Evolutionary conservation across 2,797 vertebrate genomes (phyloP), one percentile per base, ranked within the genome.

Genomic region (Moxostoma hubbsi): DNA sequence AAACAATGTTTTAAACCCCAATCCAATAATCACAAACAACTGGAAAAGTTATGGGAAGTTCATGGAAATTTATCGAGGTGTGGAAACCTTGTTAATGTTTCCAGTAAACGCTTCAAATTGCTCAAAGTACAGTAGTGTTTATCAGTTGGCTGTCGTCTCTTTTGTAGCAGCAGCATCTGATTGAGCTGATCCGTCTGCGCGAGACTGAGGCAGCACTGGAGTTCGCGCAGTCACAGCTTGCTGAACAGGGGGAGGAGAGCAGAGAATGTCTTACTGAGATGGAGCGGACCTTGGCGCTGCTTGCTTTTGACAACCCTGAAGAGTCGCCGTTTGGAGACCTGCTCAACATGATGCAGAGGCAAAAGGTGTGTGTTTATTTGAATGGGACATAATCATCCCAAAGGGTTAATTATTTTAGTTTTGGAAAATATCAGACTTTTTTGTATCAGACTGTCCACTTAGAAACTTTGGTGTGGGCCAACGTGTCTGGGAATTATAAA

Each of bases 201-300:
- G 97, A 98, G 93, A 99, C 97, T 0, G 97, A 99, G 92, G 96
- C 97, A 3, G 97, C 97, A 0, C 91, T 99, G 90, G 97, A 98
- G 90, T 99, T 98, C 80, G 97, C 97, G 57, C 97, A 98, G 93
- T 98, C 96, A 0, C 97, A 99, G 84, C 89, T 99, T 88, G 97
- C 97, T 0, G 97, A 99, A 82, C 97, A 98, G 87, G 97, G 97
- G 0, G 97, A 99, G 88, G 97, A 99, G 91, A 99, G 97, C 89
- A 90, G 97, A 49, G 97, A 99, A 83, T 98, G 97, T 87, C 93
- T 98, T 88, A 97, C 97, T 0, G 97, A 99, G 89, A 98, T 99
- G 97, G 97, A 99, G 88, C 94, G 97, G 80, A 99, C 97, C 0
- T 89, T 99, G 88, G 97, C 97, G 12, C 91, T 98, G 72, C 93